A percentile compares a stretch with the other conserved stretches of the same genome.
Conservation (phyloP, 2,113 vertebrate genomes). For the Silurus asotus region DNA sequence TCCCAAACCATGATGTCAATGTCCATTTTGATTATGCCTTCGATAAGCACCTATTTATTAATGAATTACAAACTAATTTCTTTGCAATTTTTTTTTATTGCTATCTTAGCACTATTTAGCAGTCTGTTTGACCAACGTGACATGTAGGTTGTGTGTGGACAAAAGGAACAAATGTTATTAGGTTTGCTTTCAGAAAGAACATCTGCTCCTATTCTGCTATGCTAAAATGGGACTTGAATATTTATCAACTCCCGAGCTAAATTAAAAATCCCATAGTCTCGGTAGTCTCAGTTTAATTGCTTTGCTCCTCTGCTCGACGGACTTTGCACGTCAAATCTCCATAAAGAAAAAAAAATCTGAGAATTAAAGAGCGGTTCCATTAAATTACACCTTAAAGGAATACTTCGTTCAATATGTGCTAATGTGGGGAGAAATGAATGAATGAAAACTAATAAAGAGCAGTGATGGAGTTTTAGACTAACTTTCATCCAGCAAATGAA, state of each 20-base stretch:
- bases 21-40: background rate
- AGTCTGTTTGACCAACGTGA: constrained; percentile 73
- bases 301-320: constrained; percentile 83
- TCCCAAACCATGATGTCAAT: background rate
- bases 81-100: background rate
- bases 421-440: background rate
- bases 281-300: constrained; percentile 80
- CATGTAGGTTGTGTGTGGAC: constrained; percentile 81
- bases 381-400: constrained; percentile 34
- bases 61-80: background rate
- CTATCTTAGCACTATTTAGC: constrained; percentile 50
- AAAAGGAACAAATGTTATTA: constrained; percentile 82
- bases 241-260: constrained; percentile 83
- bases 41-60: background rate
- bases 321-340: constrained; percentile 78
- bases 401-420: background rate
- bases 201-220: constrained; percentile 77
- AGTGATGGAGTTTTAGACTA: background rate
- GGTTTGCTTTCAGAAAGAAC: constrained; percentile 84
- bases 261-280: constrained; percentile 83
- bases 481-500: background rate
- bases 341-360: constrained; percentile 55
- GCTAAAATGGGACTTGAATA: constrained; percentile 88
- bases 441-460: background rate
- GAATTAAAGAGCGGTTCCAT: constrained; percentile 36